Evolutionary conservation across 2,888 invertebrate species (phyloP).

Genomic region (Hemithea aestivaria): DNA sequence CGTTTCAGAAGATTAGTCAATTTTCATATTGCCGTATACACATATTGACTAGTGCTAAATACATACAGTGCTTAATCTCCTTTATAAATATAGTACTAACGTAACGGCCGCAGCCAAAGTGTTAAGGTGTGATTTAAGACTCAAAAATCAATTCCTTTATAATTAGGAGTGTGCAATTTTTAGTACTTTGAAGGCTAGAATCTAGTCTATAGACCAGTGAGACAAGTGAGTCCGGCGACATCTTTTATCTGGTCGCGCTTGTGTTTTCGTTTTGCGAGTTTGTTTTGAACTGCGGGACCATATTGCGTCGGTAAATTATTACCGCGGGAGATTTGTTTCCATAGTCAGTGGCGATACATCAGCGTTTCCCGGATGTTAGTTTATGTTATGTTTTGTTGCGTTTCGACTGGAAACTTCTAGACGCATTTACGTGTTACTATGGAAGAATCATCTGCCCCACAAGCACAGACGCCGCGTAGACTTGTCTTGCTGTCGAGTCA

Average conservation of each 20-base stretch:
- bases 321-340: slow-evolving; percentile 73
- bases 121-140: no score
- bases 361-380: slow-evolving; percentile 72
- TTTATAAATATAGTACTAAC: no score
- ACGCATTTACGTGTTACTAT: slow-evolving; percentile 40
- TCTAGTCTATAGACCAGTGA: slow-evolving; percentile 10
- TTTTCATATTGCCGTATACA: no score
- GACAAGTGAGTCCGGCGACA: slow-evolving; percentile 59
- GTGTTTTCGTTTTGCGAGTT: slow-evolving; percentile 65
- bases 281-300: slow-evolving; percentile 66
- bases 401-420: slow-evolving; percentile 56
- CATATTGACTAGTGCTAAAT: no score
- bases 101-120: no score
- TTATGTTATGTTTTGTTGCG: slow-evolving; percentile 67
- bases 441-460: slow-evolving; percentile 5
- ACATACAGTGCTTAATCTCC: no score
- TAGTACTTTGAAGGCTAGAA: no score
- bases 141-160: no score
- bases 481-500: no score
- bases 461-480: no score
- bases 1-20: no score
- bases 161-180: no score
- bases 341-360: slow-evolving; percentile 75
- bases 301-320: slow-evolving; percentile 75
- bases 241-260: slow-evolving; percentile 68